Conservation (phyloP, 2,113 vertebrate genomes). For the Dinomys branickii region DNA sequence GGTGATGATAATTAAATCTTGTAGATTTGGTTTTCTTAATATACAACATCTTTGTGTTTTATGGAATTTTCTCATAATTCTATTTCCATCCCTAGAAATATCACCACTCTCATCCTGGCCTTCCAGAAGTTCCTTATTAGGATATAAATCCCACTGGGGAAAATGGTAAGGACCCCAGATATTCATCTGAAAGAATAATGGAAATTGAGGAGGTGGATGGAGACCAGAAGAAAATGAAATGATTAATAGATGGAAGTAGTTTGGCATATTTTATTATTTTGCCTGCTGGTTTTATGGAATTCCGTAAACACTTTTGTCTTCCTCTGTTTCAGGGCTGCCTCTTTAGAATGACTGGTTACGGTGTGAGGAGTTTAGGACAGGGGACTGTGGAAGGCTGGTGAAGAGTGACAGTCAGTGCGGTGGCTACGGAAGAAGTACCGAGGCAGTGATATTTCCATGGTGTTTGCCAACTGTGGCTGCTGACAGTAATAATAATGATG, state of each 20-base stretch:
- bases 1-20: background rate
- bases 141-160: background rate
- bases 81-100: background rate
- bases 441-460: background rate
- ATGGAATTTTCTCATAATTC: background rate
- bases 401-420: background rate
- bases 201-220: background rate
- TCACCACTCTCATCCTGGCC: background rate
- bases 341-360: background rate
- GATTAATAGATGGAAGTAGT: background rate
- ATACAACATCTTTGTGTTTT: background rate
- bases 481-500: constrained; percentile 23
- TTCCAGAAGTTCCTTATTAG: background rate
- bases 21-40: background rate
- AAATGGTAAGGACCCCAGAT: background rate
- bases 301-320: background rate
- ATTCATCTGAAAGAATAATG: background rate
- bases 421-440: background rate
- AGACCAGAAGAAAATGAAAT: background rate
- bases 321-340: background rate
- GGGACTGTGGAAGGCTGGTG: background rate
- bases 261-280: background rate
- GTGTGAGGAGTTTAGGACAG: background rate
- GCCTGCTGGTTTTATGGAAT: background rate
- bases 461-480: background rate